Evolutionary conservation across 2,113 vertebrate genomes (phyloP).

Genomic region (Myotis brandtii): DNA sequence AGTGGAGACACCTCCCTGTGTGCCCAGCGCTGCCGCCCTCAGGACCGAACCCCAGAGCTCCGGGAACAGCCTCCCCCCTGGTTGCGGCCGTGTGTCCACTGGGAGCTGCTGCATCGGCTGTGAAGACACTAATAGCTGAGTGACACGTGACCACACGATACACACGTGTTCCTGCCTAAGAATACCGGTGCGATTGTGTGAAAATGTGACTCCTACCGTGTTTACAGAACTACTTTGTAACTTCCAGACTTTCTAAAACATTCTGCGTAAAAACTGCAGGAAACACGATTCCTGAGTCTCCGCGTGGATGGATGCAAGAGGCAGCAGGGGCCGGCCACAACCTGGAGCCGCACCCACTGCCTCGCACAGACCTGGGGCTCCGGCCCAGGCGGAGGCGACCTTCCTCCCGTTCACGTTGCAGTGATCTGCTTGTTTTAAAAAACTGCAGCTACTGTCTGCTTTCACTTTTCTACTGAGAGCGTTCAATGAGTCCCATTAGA

Average conservation of each 20-base stretch:
- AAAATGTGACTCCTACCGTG: constrained; percentile 62
- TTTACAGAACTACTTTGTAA: constrained; percentile 80
- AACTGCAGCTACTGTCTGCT: constrained; percentile 62
- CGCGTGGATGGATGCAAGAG: background rate
- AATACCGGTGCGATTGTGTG: constrained; percentile 16
- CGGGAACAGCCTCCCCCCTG: background rate
- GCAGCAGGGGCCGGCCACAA: constrained; percentile 25
- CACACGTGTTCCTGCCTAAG: constrained; percentile 34
- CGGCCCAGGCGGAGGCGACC: no score
- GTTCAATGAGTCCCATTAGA: constrained; percentile 69
- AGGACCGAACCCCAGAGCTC: constrained; percentile 8
- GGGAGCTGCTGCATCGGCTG: constrained; percentile 69
- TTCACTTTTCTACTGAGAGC: constrained; percentile 76
- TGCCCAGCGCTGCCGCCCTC: background rate
- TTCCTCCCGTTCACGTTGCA: constrained; percentile 76
- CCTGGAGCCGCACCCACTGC: background rate
- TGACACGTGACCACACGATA: background rate
- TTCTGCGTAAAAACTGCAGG: constrained; percentile 65
- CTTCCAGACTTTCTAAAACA: constrained; percentile 70
- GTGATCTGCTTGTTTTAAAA: constrained; percentile 78
- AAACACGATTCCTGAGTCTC: constrained; percentile 56
- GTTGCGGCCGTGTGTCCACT: background rate
- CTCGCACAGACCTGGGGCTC: no score
- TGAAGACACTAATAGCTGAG: constrained; percentile 54
- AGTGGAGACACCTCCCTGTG: background rate